Conservation (phyloP, 2,113 vertebrate genomes). For the Onychorhynchus coronatus region DNA sequence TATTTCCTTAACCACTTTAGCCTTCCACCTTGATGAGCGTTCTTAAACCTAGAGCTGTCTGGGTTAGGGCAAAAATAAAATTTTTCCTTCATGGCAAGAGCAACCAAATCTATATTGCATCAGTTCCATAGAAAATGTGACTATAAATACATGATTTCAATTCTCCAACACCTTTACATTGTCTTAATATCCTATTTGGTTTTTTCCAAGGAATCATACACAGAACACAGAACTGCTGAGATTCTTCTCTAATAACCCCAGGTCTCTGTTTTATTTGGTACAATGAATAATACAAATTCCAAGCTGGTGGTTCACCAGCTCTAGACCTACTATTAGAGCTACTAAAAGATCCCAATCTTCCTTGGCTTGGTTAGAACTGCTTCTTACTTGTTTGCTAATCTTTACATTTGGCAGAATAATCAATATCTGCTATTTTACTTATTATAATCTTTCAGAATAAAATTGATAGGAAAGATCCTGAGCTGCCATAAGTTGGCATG, state of each 20-base stretch:
- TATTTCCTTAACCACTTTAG: constrained; percentile 51
- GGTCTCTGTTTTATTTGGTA: neutral
- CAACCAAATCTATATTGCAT: neutral
- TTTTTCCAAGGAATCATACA: neutral
- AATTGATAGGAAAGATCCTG: neutral
- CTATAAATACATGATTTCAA: neutral
- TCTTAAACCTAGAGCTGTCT: constrained; percentile 2
- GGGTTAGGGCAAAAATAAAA: neutral
- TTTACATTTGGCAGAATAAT: neutral
- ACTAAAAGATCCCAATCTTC: constrained; percentile 5
- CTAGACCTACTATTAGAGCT: neutral
- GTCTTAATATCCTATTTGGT: neutral
- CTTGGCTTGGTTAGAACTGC: neutral
- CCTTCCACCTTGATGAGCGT: neutral
- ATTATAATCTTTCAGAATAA: neutral
- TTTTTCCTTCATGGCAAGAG: neutral
- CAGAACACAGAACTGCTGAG: neutral
- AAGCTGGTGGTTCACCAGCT: neutral
- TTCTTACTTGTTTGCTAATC: neutral
- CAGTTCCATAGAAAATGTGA: neutral
- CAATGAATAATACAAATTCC: neutral
- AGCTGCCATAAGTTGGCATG: neutral
- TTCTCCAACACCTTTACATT: neutral
- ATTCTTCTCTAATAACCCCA: neutral
- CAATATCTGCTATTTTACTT: neutral